phyloP scores from a whole-genome alignment of 2,113 vertebrate genomes.

The Cettia cetti region DNA sequence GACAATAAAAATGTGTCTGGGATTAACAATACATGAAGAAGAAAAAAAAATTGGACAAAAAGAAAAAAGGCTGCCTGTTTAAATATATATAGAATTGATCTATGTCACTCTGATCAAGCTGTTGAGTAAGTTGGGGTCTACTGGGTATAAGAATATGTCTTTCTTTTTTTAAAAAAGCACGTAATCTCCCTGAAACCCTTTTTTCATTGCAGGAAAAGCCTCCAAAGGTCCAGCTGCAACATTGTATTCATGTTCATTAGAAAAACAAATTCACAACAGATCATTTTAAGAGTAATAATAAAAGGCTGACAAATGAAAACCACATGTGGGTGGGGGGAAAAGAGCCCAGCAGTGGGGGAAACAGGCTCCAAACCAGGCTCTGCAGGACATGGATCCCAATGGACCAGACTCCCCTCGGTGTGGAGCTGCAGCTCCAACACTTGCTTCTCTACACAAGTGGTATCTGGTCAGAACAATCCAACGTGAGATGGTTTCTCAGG shows the following conservation, averaged over 20 bases:
- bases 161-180: background rate
- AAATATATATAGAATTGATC: background rate
- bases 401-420: background rate
- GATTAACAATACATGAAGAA: background rate
- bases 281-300: slow-evolving; percentile 48
- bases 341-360: background rate
- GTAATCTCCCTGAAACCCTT: background rate
- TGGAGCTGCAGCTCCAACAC: background rate
- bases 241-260: background rate
- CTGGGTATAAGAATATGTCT: background rate
- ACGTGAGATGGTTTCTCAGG: background rate
- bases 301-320: slow-evolving; percentile 42
- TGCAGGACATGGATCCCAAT: background rate
- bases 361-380: background rate
- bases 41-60: background rate
- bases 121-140: background rate
- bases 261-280: slow-evolving; percentile 48
- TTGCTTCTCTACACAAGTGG: background rate
- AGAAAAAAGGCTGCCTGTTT: background rate
- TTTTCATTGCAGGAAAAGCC: slow-evolving; percentile 9
- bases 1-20: background rate
- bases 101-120: background rate
- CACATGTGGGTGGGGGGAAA: background rate
- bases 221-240: background rate
- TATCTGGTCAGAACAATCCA: background rate